Percentiles rank a stretch among this genome's conserved stretches.
These are phyloP conservation scores for Arctocebus calabarensis DNA, from an alignment of 2,797 vertebrate species.

Conservation along the genomic window DNA sequence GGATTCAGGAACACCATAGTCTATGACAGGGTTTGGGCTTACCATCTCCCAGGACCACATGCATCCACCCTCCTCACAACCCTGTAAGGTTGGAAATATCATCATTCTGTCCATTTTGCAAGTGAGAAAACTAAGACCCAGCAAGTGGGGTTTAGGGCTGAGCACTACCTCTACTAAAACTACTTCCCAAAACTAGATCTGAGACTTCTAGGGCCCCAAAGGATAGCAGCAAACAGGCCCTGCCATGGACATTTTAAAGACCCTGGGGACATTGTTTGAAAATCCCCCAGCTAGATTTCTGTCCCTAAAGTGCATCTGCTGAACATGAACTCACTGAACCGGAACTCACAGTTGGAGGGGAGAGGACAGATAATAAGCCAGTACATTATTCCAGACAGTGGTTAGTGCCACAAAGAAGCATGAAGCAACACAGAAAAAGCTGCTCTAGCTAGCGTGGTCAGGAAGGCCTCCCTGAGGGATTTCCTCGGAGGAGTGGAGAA, in stretches of 20 bases:
- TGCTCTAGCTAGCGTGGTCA: fast-evolving
- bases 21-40: no score
- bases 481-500: not conserved
- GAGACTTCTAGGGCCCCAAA: not conserved
- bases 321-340: not conserved
- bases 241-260: not conserved
- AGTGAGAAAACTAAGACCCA: not conserved
- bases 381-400: not conserved
- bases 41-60: not conserved
- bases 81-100: fast-evolving
- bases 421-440: fast-evolving
- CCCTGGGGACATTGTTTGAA: not conserved
- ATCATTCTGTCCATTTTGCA: not conserved
- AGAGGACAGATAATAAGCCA: not conserved
- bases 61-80: not conserved
- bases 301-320: not conserved
- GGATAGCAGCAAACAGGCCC: not conserved
- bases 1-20: not conserved
- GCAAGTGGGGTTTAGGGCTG: no score
- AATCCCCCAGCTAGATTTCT: not conserved
- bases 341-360: fast-evolving
- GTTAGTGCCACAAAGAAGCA: not conserved
- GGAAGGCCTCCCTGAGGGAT: not conserved
- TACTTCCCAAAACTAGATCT: not conserved
- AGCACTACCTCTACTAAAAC: not conserved